Evolutionary conservation across 2,888 invertebrate species (phyloP).

Genomic region (Colletes collaris): DNA sequence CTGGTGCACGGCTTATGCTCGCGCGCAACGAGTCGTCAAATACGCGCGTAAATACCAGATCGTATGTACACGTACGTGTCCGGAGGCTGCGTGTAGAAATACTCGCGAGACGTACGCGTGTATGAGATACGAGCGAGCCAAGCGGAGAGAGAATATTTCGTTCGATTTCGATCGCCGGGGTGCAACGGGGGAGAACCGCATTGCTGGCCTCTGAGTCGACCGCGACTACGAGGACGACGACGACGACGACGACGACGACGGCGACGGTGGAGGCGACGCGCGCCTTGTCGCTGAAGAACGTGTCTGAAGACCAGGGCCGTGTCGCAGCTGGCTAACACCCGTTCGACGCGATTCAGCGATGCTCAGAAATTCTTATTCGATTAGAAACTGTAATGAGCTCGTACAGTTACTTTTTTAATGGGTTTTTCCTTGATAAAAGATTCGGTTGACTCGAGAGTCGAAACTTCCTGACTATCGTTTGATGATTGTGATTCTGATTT

Average conservation of each 20-base stretch:
- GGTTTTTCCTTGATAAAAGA: too few species aligned
- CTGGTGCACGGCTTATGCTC: too few species aligned
- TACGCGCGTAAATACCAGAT: constrained; percentile 17
- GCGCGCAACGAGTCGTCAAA: too few species aligned
- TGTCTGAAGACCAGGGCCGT: constrained; percentile 54
- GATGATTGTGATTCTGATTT: too few species aligned
- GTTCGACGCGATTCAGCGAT: constrained; percentile 13
- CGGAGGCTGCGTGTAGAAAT: background rate
- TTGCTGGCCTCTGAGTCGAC: constrained; percentile 78
- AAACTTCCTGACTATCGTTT: too few species aligned
- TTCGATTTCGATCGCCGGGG: constrained; percentile 75
- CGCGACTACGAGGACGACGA: constrained; percentile 45
- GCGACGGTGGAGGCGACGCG: constrained; percentile 33
- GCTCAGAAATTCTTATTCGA: background rate
- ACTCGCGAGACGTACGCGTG: constrained; percentile 1
- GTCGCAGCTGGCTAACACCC: constrained; percentile 32
- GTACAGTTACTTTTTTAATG: too few species aligned
- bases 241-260: constrained; percentile 16
- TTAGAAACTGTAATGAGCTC: too few species aligned
- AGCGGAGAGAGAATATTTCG: constrained; percentile 66
- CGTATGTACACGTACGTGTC: constrained; percentile 8
- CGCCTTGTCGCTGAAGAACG: constrained; percentile 31
- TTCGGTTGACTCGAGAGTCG: too few species aligned
- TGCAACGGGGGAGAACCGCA: constrained; percentile 74
- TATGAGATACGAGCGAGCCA: constrained; percentile 23